Conservation (phyloP, 2,113 vertebrate species). For the Festucalex cinctus region DNA sequence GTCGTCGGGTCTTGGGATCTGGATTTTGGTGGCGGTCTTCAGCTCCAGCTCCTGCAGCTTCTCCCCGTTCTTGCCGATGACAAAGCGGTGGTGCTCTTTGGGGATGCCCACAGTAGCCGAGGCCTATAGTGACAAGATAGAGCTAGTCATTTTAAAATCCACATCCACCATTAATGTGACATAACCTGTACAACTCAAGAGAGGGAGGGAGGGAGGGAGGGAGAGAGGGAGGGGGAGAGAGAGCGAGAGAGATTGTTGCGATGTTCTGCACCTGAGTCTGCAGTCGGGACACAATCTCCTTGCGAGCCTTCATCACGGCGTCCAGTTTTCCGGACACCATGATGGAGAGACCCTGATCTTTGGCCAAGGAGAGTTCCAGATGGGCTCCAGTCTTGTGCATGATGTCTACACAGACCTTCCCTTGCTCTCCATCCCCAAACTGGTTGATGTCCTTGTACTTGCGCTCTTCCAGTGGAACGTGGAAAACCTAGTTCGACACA, state of each 20-base stretch:
- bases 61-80: conserved; percentile 97
- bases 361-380: conserved; percentile 95
- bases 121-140: conserved; percentile 71
- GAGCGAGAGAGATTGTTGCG: no score
- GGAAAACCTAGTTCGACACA: conserved; percentile 82
- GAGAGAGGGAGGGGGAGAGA: neutral
- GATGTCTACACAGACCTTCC: conserved; percentile 98
- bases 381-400: conserved; percentile 98
- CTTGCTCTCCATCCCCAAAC: conserved; percentile 98
- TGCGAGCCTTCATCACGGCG: conserved; percentile 98
- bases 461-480: conserved; percentile 97
- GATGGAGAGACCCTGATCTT: conserved; percentile 99
- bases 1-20: conserved; percentile 97
- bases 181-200: neutral
- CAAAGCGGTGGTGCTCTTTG: conserved; percentile 97
- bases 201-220: no score
- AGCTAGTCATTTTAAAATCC: neutral
- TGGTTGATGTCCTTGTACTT: conserved; percentile 99
- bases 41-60: conserved; percentile 98
- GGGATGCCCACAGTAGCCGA: conserved; percentile 95
- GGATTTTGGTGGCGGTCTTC: conserved; percentile 99
- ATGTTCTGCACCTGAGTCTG: conserved; percentile 87
- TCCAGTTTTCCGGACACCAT: conserved; percentile 99
- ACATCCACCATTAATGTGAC: neutral
- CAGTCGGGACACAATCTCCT: conserved; percentile 96